A percentile compares a stretch with the other conserved stretches of the same genome.
Evolutionary conservation across 2,113 vertebrate species (phyloP).

Genomic region (Tyrannus savana): DNA sequence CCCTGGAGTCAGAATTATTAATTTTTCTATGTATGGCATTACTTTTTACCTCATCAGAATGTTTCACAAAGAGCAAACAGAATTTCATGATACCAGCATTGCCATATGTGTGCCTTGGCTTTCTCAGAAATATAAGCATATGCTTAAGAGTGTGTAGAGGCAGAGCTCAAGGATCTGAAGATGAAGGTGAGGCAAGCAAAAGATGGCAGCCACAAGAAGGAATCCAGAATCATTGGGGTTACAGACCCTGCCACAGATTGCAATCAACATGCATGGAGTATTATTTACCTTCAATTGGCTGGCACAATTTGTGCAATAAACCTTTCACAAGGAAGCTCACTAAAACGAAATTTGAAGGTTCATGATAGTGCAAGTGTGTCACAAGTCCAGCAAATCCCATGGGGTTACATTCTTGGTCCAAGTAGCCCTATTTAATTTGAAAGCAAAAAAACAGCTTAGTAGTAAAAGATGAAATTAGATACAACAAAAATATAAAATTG

Average conservation of each 20-base stretch:
- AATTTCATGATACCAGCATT: background rate
- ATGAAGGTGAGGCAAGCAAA: background rate
- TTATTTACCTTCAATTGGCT: constrained; percentile 24
- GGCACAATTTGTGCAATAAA: constrained; percentile 65
- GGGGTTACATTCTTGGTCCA: constrained; percentile 41
- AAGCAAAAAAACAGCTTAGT: background rate
- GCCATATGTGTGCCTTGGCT: background rate
- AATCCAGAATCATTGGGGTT: background rate
- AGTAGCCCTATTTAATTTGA: constrained; percentile 46
- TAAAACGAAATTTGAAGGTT: constrained; percentile 67
- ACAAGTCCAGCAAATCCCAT: constrained; percentile 62
- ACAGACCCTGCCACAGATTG: background rate
- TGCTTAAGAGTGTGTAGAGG: background rate
- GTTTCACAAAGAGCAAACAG: background rate
- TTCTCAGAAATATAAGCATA: background rate
- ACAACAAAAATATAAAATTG: background rate
- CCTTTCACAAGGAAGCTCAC: constrained; percentile 60
- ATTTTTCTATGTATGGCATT: background rate
- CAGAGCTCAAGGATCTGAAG: background rate
- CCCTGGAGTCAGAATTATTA: background rate
- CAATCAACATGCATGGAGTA: background rate
- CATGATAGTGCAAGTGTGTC: constrained; percentile 41
- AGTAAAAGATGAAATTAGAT: background rate
- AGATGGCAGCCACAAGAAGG: background rate
- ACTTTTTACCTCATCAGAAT: background rate